phyloP scores from a whole-genome alignment of 2,113 vertebrate genomes.

The Thamnaconus septentrionalis region DNA sequence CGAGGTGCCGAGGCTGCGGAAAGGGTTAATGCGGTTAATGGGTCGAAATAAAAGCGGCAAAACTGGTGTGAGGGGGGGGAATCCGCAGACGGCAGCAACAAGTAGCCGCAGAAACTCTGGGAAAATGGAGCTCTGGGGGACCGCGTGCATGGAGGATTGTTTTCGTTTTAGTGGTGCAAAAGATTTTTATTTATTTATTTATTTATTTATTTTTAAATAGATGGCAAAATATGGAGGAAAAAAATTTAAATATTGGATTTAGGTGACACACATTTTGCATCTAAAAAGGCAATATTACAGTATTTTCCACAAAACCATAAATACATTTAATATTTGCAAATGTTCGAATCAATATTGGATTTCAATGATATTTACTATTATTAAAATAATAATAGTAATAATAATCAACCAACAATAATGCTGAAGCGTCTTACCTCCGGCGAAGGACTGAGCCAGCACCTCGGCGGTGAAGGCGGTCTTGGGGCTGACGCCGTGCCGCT shows the following conservation, averaged over 20 bases:
- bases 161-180: too few relatives aligned
- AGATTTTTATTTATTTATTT: too few relatives aligned
- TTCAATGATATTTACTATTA: too few relatives aligned
- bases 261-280: too few relatives aligned
- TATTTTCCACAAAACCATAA: too few relatives aligned
- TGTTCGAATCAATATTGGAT: too few relatives aligned
- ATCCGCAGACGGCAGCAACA: constrained; percentile 43
- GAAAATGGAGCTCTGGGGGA: constrained; percentile 24
- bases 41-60: constrained; percentile 58
- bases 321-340: too few relatives aligned
- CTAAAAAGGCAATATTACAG: too few relatives aligned
- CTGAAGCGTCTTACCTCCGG: constrained; percentile 82
- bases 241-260: too few relatives aligned
- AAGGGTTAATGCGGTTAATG: constrained; percentile 66
- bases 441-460: constrained; percentile 94
- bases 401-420: background rate
- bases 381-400: background rate
- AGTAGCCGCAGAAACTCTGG: constrained; percentile 42
- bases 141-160: too few relatives aligned
- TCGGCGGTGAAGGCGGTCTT: constrained; percentile 96
- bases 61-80: background rate
- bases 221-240: too few relatives aligned
- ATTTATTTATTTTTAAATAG: too few relatives aligned
- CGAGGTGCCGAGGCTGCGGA: constrained; percentile 42
- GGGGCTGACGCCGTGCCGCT: constrained; percentile 80